phyloP scores from a whole-genome alignment of 2,888 invertebrate genomes.

The Eupithecia exiguata region DNA sequence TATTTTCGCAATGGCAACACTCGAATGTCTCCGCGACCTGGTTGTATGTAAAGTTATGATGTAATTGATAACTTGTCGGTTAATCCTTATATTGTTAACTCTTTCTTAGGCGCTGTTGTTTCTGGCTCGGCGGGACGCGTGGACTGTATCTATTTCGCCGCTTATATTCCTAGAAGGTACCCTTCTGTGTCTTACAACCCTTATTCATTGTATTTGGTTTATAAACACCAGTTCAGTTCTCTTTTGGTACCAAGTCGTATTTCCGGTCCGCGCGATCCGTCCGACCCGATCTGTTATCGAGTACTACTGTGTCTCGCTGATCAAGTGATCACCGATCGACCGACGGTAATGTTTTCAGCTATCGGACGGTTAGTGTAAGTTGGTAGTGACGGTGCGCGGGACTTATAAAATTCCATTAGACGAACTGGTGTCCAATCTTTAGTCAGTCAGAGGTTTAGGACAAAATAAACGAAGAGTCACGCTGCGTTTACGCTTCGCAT shows the following conservation, averaged over 20 bases:
- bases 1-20: conserved; percentile 36
- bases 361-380: conserved; percentile 62
- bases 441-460: neutral
- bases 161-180: conserved; percentile 21
- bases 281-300: conserved; percentile 73
- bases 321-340: conserved; percentile 65
- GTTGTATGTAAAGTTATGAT: conserved; percentile 63
- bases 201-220: neutral
- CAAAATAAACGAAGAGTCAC: neutral
- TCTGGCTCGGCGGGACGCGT: conserved; percentile 67
- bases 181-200: conserved; percentile 1
- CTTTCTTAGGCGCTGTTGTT: conserved; percentile 84
- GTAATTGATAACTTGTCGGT: conserved; percentile 73
- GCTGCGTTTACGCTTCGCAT: neutral
- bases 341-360: conserved; percentile 71
- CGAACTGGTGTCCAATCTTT: too few relatives aligned
- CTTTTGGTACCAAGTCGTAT: conserved; percentile 22
- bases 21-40: conserved; percentile 63
- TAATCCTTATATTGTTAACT: conserved; percentile 82
- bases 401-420: conserved; percentile 24
- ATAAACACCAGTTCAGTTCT: neutral
- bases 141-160: conserved; percentile 42
- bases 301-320: conserved; percentile 71
- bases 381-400: conserved; percentile 75
- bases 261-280: conserved; percentile 59